A percentile compares a stretch with the other conserved stretches of the same genome.
These are phyloP conservation scores for Drosophila pseudoobscura DNA, from an alignment of 1,140 invertebrate genomes.

Conservation along the genomic window DNA sequence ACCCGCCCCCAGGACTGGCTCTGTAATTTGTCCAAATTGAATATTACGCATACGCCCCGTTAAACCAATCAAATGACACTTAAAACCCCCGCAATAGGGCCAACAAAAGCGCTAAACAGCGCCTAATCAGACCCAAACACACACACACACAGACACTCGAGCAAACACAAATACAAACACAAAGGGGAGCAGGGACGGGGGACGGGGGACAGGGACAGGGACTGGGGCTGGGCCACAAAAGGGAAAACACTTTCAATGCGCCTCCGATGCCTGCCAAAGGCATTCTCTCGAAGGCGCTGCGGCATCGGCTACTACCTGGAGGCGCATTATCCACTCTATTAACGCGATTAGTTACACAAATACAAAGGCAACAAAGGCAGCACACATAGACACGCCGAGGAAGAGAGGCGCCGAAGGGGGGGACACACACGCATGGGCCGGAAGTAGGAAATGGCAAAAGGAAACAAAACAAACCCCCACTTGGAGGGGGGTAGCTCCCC, in stretches of 20 bases:
- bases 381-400: background rate
- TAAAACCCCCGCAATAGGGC: slow-evolving; percentile 39
- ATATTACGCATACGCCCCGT: slow-evolving; percentile 74
- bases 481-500: background rate
- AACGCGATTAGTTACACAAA: slow-evolving; percentile 82
- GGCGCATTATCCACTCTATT: slow-evolving; percentile 82
- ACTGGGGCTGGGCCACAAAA: slow-evolving; percentile 33
- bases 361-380: slow-evolving; percentile 67
- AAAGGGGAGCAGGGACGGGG: background rate
- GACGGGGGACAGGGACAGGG: too few relatives aligned
- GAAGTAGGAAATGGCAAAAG: slow-evolving; percentile 75
- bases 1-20: background rate
- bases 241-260: slow-evolving; percentile 42
- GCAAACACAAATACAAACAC: background rate
- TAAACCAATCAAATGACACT: slow-evolving; percentile 45
- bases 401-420: background rate
- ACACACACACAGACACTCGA: slow-evolving; percentile 8
- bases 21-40: slow-evolving; percentile 71
- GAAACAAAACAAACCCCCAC: slow-evolving; percentile 71
- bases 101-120: slow-evolving; percentile 36
- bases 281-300: slow-evolving; percentile 46
- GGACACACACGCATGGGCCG: slow-evolving; percentile 51
- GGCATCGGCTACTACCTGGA: slow-evolving; percentile 64
- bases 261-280: slow-evolving; percentile 45
- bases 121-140: slow-evolving; percentile 58